Evolutionary conservation across 1,140 invertebrate species (phyloP), one percentile per base, ranked within the genome.

Genomic region (Papilio dardanus): DNA sequence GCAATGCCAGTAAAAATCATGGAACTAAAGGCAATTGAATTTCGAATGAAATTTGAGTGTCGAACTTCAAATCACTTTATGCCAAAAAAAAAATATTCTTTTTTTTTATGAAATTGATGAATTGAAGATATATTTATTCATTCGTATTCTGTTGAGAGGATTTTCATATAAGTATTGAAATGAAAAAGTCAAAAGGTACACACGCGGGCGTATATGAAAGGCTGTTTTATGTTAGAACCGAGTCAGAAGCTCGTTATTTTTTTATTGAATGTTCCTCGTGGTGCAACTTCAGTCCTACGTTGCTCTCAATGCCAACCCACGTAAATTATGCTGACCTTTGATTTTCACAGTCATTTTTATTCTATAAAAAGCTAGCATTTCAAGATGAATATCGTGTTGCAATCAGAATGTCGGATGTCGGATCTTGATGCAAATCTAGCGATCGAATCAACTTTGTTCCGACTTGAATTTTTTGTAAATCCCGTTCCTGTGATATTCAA

Each of bases 141-240:
- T 30, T 62, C 24, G 14, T 28, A 5, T 28, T 28, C 24, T 62
- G 14, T 62, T 62, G 10, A 62, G 54, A 12, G 54, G 24, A 62
- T 62, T 62, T 62, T 5, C 24, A 62, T 62, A 62, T 62, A 62
- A 62, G 54, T 58, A 58, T 58, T 58, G 54, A 58, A 58, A 58
- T 58, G 54, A 58, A 24, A 58, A 58, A 58, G 24, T 62, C 54
- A 28, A 28, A 62, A 62, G 21, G 54, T 62, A 28, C 3, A 28
- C 21, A 62, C 21, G 24, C 12, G 54, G 24, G 54, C 54, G 3
- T 24, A 14, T 62, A 14, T 62, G 24, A 62, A 62, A 62, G 54
- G 54, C 54, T 28, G 54, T 62, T 62, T 62, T 62, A 62, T 62
- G 10, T 62, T 62, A 28, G 21, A 58, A 58, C 3, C 54, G 24